Evolutionary conservation across 2,888 invertebrate genomes (phyloP).

Genomic region (Callinectes sapidus): DNA sequence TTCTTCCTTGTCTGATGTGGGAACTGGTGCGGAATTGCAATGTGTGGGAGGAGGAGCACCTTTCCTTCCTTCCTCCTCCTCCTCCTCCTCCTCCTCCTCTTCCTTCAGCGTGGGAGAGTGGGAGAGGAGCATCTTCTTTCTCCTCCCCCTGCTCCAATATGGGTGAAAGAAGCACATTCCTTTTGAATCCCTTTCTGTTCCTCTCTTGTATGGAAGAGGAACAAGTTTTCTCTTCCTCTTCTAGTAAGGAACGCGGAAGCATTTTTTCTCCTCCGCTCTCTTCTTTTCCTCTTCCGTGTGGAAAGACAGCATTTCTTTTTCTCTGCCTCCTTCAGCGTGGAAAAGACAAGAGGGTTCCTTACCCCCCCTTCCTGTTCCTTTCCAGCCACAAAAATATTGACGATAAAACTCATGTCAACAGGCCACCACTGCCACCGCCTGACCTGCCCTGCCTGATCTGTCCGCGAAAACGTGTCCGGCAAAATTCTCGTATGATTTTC

Average conservation of each 20-base stretch:
- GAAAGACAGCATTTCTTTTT: no score
- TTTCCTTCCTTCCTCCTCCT: neutral
- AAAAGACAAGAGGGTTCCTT: neutral
- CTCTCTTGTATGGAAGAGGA: neutral
- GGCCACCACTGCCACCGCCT: neutral
- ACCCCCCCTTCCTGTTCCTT: neutral
- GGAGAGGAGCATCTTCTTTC: neutral
- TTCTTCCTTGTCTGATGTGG: conserved; percentile 26
- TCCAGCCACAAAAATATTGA: neutral
- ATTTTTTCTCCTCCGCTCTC: no score
- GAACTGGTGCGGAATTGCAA: neutral
- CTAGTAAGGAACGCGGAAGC: no score
- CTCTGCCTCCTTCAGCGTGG: no score
- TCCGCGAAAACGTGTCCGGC: neutral
- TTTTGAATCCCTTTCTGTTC: neutral
- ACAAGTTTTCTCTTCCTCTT: neutral
- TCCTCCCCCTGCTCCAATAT: neutral
- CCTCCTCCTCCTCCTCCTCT: neutral
- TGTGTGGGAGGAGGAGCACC: neutral
- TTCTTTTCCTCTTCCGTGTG: no score
- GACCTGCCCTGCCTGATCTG: neutral
- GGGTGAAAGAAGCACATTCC: neutral
- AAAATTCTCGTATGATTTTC: neutral
- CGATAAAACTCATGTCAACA: neutral
- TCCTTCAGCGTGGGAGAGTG: neutral